phyloP scores from a whole-genome alignment of 2,888 invertebrate genomes.

The Tachina lurida region DNA sequence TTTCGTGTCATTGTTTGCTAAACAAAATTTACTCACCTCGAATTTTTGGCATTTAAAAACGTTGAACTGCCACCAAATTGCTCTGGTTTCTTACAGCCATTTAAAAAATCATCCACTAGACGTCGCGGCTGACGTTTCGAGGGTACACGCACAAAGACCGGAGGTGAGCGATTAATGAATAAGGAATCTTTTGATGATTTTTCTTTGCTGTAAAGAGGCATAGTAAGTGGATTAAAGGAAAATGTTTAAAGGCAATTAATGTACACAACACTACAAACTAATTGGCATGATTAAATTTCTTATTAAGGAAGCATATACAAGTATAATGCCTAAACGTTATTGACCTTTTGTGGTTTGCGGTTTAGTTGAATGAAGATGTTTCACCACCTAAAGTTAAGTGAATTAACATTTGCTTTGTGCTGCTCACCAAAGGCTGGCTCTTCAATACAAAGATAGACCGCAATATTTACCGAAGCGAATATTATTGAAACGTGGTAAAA shows the following conservation, averaged over 20 bases:
- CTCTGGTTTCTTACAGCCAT: constrained; percentile 83
- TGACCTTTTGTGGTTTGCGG: not conserved
- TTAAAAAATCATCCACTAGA: constrained; percentile 85
- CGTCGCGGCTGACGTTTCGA: constrained; percentile 90
- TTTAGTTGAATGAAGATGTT: not conserved
- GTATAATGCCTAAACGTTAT: not conserved
- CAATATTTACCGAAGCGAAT: not conserved
- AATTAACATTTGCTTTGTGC: not conserved
- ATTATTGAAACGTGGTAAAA: too few relatives aligned
- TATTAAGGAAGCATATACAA: not conserved
- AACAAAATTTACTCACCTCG: constrained; percentile 52
- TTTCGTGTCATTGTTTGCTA: constrained; percentile 17
- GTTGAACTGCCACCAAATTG: constrained; percentile 74
- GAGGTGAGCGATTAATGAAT: constrained; percentile 85
- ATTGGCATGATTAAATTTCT: not conserved
- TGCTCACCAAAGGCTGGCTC: not conserved
- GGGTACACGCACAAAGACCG: constrained; percentile 90
- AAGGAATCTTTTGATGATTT: constrained; percentile 83
- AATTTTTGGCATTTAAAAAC: constrained; percentile 68
- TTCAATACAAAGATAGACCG: not conserved
- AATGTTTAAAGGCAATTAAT: not conserved
- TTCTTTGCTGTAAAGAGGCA: constrained; percentile 63
- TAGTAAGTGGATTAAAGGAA: not conserved
- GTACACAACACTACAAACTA: not conserved
- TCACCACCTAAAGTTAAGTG: not conserved